phyloP scores from a whole-genome alignment of 2,888 invertebrate genomes.

The Zele albiditarsus region DNA sequence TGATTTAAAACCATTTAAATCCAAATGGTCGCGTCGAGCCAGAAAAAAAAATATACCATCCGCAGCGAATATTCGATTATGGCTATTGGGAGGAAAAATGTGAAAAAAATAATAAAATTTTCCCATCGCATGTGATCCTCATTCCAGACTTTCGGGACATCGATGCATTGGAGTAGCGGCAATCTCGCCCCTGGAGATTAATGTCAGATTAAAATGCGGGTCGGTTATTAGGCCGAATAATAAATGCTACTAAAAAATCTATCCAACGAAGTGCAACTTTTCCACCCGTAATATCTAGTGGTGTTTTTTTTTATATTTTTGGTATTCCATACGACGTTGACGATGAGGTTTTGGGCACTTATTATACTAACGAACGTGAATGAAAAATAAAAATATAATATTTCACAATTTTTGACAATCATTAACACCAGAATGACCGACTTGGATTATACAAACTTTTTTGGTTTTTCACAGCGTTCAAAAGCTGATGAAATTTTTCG shows the following conservation, averaged over 20 bases:
- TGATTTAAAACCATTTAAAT: conserved; percentile 41
- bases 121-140: conserved; percentile 34
- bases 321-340: not conserved
- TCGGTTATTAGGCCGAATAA: conserved; percentile 66
- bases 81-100: conserved; percentile 27
- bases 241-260: conserved; percentile 64
- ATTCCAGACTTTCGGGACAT: conserved; percentile 37
- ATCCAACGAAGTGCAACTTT: conserved; percentile 53
- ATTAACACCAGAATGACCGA: no score
- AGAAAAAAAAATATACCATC: conserved; percentile 20
- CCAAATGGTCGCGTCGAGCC: conserved; percentile 23
- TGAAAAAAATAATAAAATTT: conserved; percentile 27
- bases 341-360: not conserved
- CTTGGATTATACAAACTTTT: no score
- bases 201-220: conserved; percentile 68
- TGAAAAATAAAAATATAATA: not conserved
- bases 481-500: no score
- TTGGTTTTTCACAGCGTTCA: no score
- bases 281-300: conserved; percentile 25
- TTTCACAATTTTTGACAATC: no score
- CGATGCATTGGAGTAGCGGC: conserved; percentile 44
- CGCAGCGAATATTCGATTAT: conserved; percentile 41
- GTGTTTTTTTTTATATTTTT: conserved; percentile 33
- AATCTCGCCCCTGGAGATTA: conserved; percentile 60
- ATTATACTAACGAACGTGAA: conserved; percentile 25